Conservation (phyloP, 2,888 invertebrate genomes). For the Folsomia manolachei region DNA sequence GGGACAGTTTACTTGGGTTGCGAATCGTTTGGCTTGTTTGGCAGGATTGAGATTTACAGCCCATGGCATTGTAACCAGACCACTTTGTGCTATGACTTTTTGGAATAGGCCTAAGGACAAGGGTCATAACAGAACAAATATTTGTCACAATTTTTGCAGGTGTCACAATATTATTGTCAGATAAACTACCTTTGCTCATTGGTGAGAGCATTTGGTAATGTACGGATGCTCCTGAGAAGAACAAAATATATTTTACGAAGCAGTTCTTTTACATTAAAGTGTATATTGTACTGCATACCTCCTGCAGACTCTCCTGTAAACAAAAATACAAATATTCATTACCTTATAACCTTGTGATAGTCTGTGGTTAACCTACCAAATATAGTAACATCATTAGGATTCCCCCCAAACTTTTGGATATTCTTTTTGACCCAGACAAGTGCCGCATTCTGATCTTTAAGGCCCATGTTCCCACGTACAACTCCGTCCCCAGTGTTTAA, state of each 20-base stretch:
- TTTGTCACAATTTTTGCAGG: neutral
- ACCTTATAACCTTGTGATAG: neutral
- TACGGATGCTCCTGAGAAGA: neutral
- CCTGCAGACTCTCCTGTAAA: slow-evolving; percentile 9
- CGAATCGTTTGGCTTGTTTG: neutral
- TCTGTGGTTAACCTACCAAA: neutral
- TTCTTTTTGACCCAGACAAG: neutral
- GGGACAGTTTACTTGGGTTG: neutral
- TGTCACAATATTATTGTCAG: neutral
- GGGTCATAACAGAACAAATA: neutral
- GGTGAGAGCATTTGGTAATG: neutral
- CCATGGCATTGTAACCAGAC: neutral
- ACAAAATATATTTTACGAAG: no score
- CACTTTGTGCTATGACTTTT: neutral
- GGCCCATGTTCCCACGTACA: neutral
- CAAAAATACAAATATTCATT: neutral
- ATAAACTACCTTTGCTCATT: neutral
- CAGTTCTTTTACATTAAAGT: no score
- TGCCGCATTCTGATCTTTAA: neutral
- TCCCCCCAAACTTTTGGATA: slow-evolving; percentile 9
- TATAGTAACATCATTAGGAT: slow-evolving; percentile 11
- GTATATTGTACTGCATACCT: no score
- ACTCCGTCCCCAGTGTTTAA: slow-evolving; percentile 7
- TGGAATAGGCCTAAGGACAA: slow-evolving; percentile 1
- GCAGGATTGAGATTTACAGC: neutral